phyloP scores from a whole-genome alignment of 2,113 vertebrate species.

The Tapirus terrestris region DNA sequence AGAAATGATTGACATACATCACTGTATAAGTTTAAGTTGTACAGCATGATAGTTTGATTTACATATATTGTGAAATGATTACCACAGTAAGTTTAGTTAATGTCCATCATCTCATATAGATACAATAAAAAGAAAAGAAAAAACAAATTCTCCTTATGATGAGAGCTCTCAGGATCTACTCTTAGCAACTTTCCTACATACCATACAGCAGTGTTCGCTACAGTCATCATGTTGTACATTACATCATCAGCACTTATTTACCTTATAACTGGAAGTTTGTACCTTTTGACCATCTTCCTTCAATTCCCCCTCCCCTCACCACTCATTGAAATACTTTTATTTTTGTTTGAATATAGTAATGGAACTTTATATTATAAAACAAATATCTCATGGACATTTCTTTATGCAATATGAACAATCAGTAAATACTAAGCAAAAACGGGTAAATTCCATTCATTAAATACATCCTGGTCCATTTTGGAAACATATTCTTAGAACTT shows the following conservation, averaged over 20 bases:
- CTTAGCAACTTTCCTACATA: background rate
- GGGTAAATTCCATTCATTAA: background rate
- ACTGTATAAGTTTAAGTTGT: background rate
- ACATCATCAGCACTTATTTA: background rate
- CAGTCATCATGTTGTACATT: background rate
- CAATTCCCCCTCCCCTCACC: too few species aligned
- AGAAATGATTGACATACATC: background rate
- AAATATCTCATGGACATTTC: background rate
- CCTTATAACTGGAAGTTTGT: background rate
- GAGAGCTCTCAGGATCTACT: background rate
- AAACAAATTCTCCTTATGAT: background rate
- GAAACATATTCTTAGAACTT: background rate
- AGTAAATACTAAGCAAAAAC: background rate
- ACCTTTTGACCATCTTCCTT: background rate
- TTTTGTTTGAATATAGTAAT: constrained; percentile 48
- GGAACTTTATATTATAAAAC: constrained; percentile 40
- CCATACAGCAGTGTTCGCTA: background rate
- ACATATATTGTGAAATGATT: background rate
- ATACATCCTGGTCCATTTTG: background rate
- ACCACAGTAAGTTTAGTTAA: background rate
- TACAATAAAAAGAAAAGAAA: background rate
- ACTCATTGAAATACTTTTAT: constrained; percentile 64
- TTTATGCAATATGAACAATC: background rate
- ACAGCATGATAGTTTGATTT: background rate
- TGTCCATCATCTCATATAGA: background rate